Evolutionary conservation across 2,113 vertebrate species (phyloP).

Genomic region (Quiscalus mexicanus): DNA sequence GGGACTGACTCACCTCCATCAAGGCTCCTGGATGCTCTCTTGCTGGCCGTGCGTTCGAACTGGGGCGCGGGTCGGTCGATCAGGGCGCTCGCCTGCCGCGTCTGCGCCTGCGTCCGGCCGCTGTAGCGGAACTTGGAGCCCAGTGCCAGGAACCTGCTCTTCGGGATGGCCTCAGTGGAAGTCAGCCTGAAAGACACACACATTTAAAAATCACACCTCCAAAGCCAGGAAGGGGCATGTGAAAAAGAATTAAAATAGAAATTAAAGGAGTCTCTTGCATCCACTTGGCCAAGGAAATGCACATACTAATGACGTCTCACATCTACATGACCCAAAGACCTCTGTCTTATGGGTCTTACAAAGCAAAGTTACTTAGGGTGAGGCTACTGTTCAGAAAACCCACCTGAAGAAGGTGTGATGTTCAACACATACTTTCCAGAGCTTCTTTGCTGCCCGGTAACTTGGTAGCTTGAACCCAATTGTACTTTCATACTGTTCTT

Average conservation of each 20-base stretch:
- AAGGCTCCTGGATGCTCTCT: slow-evolving; percentile 91
- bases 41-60: slow-evolving; percentile 93
- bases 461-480: slow-evolving; percentile 98
- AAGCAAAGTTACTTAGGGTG: background rate
- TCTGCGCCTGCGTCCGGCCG: slow-evolving; percentile 94
- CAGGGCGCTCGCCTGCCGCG: slow-evolving; percentile 92
- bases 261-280: background rate
- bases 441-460: slow-evolving; percentile 95
- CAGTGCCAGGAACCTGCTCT: slow-evolving; percentile 89
- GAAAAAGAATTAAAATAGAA: background rate
- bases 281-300: background rate
- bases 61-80: slow-evolving; percentile 93
- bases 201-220: background rate
- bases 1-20: slow-evolving; percentile 86
- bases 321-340: background rate
- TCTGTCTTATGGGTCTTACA: background rate
- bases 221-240: background rate
- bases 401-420: slow-evolving; percentile 99
- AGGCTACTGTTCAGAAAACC: background rate
- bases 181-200: slow-evolving; percentile 80
- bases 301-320: accelerated
- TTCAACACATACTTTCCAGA: slow-evolving; percentile 99
- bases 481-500: slow-evolving; percentile 95
- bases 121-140: slow-evolving; percentile 99
- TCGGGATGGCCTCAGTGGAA: slow-evolving; percentile 92